Conservation (phyloP, 2,797 vertebrate species). For the Amblyopsis hoosieri region DNA sequence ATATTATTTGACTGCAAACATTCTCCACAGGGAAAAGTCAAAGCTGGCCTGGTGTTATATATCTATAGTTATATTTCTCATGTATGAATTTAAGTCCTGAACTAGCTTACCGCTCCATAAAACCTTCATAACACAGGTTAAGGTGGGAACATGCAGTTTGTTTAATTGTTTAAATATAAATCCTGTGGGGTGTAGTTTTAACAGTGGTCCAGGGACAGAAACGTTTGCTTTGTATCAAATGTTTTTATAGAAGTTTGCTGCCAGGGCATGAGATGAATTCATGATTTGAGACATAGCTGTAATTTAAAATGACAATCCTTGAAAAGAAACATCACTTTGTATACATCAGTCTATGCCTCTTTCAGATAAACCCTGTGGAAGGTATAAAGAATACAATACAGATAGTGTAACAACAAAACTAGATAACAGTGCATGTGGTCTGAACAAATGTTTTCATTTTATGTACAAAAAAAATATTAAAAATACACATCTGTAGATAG, state of each 20-base stretch:
- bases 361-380: constrained; percentile 10
- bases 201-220: constrained; percentile 10
- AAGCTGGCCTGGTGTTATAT: too few species aligned
- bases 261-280: not conserved
- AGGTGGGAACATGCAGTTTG: too few species aligned
- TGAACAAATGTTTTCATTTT: constrained; percentile 8
- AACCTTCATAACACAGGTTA: too few species aligned
- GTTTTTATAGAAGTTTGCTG: constrained; percentile 12
- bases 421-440: constrained; percentile 17
- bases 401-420: constrained; percentile 18
- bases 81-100: too few species aligned
- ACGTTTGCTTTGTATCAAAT: constrained; percentile 36
- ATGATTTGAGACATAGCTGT: constrained; percentile 33
- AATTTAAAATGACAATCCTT: constrained; percentile 49
- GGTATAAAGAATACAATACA: constrained; percentile 30
- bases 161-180: too few species aligned
- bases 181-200: constrained; percentile 11
- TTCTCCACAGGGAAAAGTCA: too few species aligned
- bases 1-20: too few species aligned
- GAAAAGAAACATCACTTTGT: not conserved
- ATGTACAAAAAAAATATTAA: constrained; percentile 39
- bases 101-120: too few species aligned
- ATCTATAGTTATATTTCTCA: too few species aligned
- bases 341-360: constrained; percentile 9
- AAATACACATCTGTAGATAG: constrained; percentile 69